A percentile compares a stretch with the other conserved stretches of the same genome.
Conservation (phyloP, 2,888 invertebrate genomes). For the Blera fallax region DNA sequence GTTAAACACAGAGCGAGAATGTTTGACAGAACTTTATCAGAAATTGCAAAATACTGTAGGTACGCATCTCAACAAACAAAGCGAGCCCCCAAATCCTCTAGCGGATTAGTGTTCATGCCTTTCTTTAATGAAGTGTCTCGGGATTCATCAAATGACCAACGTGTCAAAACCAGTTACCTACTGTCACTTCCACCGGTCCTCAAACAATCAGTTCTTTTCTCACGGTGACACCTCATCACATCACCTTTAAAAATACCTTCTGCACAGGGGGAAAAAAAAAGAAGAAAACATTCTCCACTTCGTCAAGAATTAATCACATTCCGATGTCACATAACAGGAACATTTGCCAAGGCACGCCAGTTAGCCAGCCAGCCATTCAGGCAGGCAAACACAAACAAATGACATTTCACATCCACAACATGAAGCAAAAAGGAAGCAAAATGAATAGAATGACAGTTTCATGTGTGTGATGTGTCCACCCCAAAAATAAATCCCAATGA, state of each 20-base stretch:
- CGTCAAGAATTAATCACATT: constrained; percentile 70
- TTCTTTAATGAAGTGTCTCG: background rate
- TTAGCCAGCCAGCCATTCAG: constrained; percentile 9
- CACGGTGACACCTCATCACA: constrained; percentile 58
- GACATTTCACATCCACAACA: constrained; percentile 63
- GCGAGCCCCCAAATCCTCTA: background rate
- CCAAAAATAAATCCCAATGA: constrained; percentile 70
- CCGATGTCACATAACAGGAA: constrained; percentile 65
- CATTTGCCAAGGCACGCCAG: constrained; percentile 26
- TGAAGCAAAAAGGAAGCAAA: constrained; percentile 43
- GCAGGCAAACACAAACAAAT: constrained; percentile 58
- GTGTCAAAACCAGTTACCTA: constrained; percentile 17
- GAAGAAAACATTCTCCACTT: constrained; percentile 37
- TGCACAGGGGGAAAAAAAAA: background rate
- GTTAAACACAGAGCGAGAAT: too few species aligned
- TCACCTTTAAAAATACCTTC: constrained; percentile 36
- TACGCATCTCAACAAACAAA: too few species aligned
- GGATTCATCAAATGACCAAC: background rate
- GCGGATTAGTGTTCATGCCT: background rate
- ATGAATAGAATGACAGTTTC: constrained; percentile 64
- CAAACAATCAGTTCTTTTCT: constrained; percentile 40
- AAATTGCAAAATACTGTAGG: too few species aligned
- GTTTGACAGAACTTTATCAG: too few species aligned
- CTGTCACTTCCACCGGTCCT: background rate
- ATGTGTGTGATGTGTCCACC: constrained; percentile 65